Evolutionary conservation across 2,888 invertebrate genomes (phyloP), one percentile per base, ranked within the genome.

Genomic region (Nephrocerus scutellatus): DNA sequence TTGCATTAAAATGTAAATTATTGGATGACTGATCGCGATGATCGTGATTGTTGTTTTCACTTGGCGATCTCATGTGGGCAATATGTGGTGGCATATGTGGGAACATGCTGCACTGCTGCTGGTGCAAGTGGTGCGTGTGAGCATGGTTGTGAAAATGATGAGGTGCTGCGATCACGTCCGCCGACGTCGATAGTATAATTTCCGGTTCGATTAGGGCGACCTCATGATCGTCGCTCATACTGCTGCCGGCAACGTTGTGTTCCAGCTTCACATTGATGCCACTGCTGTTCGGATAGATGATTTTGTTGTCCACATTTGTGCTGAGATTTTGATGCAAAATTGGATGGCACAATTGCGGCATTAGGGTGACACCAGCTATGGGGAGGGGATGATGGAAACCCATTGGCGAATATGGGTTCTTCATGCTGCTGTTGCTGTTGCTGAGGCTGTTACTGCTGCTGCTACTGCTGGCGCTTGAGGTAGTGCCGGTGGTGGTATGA

Each of bases 1-100:
- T 10, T 22, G 22, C 22, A 7, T 8, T n/a, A n/a, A n/a, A n/a
- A n/a, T n/a, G n/a, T n/a, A n/a, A n/a, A n/a, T n/a, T n/a, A n/a
- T n/a, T n/a, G n/a, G n/a, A n/a, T n/a, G n/a, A n/a, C n/a, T n/a
- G n/a, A n/a, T n/a, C n/a, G n/a, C n/a, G n/a, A n/a, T n/a, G n/a
- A n/a, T n/a, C n/a, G n/a, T n/a, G n/a, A n/a, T n/a, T n/a, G n/a
- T n/a, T n/a, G n/a, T n/a, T n/a, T n/a, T n/a, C n/a, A n/a, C n/a
- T n/a, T n/a, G n/a, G 55, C 15, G 57, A 46, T 15, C 62, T 53
- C 61, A 62, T 63, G 40, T 62, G 62, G 19, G 62, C 58, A 60
- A 63, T 62, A 34, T 62, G 63, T 6, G 62, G 61, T 29, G 62
- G 49, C 63, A 62, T 63, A 30, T 62, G 62, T 42, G 60, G 58